These are phyloP conservation scores for Clavelina lepadiformis DNA, from an alignment of 23 tunicate species.

Conservation along the genomic window DNA sequence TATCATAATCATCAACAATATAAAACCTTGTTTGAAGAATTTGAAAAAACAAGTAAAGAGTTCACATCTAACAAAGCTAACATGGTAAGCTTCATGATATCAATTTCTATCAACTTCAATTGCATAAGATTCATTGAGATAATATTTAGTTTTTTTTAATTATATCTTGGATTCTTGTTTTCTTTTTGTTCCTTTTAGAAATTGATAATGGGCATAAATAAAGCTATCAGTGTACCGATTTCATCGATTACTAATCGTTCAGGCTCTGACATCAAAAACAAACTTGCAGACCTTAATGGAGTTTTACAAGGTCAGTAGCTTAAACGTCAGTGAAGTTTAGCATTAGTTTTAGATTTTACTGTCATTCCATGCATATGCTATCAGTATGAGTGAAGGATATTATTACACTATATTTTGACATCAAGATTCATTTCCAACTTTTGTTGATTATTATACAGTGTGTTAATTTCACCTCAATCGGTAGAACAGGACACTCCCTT, in stretches of 20 bases:
- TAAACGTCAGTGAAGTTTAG: too few species aligned
- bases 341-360: too few species aligned
- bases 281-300: slow-evolving; percentile 19
- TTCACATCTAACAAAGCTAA: slow-evolving; percentile 17
- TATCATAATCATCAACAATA: slow-evolving; percentile 8
- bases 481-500: too few species aligned
- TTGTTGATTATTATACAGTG: too few species aligned
- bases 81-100: slow-evolving; percentile 12
- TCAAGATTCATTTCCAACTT: too few species aligned
- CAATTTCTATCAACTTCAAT: neutral
- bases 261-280: slow-evolving; percentile 79
- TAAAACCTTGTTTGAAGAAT: slow-evolving; percentile 8
- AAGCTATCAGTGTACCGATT: slow-evolving; percentile 54
- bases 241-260: slow-evolving; percentile 74
- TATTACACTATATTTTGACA: too few species aligned
- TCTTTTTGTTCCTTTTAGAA: slow-evolving; percentile 8
- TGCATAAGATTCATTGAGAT: neutral
- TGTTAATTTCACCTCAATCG: too few species aligned
- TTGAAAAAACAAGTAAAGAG: slow-evolving; percentile 19
- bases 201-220: slow-evolving; percentile 38
- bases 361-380: too few species aligned
- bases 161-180: neutral
- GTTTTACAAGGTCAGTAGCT: slow-evolving; percentile 29
- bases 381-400: too few species aligned
- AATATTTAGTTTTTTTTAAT: neutral